These are phyloP conservation scores for Drosophila demipolita DNA, from an alignment of 2,888 invertebrate species.

Conservation along the genomic window DNA sequence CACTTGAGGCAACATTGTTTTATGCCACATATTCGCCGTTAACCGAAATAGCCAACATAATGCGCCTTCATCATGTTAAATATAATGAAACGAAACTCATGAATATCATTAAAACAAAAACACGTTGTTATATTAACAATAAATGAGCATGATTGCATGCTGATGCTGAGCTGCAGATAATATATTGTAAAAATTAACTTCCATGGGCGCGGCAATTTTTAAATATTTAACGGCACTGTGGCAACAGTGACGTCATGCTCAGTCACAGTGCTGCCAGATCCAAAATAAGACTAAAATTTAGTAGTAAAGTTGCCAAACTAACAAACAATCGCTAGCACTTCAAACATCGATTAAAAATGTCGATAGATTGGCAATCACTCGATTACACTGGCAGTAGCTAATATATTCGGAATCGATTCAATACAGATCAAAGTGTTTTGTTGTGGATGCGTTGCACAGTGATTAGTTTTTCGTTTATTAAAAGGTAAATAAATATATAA, in stretches of 20 bases:
- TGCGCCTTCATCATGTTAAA: conserved; percentile 57
- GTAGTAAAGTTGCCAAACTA: conserved; percentile 9
- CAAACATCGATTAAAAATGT: conserved; percentile 1
- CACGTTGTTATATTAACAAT: conserved; percentile 47
- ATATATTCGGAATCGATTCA: conserved; percentile 25
- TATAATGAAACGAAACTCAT: conserved; percentile 65
- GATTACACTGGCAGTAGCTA: conserved; percentile 13
- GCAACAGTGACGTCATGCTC: conserved; percentile 12
- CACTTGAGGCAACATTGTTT: conserved; percentile 58
- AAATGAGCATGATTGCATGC: conserved; percentile 32
- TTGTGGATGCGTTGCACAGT: conserved; percentile 36
- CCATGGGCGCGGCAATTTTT: conserved; percentile 7
- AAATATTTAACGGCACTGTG: conserved; percentile 17
- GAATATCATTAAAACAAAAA: conserved; percentile 71
- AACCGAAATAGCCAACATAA: conserved; percentile 22
- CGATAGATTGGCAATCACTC: conserved; percentile 2
- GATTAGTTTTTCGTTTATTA: conserved; percentile 44
- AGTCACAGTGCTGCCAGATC: conserved; percentile 15
- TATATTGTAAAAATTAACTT: conserved; percentile 16
- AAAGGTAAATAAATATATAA: conserved; percentile 54
- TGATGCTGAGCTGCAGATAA: conserved; percentile 23
- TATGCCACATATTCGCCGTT: conserved; percentile 45
- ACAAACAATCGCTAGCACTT: not conserved
- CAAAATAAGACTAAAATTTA: not conserved
- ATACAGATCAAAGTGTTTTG: conserved; percentile 27